A percentile compares a stretch with the other conserved stretches of the same genome.
phyloP scores from a whole-genome alignment of 2,888 invertebrate genomes.

The Lasioglossum figueresi region DNA sequence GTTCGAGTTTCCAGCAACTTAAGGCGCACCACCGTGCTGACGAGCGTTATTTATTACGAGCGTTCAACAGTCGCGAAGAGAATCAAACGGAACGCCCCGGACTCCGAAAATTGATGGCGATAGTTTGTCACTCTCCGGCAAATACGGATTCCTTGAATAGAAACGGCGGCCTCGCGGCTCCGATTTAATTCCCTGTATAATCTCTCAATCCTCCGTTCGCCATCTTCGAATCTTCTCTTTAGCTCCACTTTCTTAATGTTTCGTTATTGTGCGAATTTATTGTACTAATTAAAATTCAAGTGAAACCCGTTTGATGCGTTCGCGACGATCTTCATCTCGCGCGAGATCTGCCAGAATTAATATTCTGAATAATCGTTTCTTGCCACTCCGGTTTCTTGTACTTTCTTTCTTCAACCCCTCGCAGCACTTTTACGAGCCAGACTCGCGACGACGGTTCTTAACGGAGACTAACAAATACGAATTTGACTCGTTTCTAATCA shows the following conservation, averaged over 20 bases:
- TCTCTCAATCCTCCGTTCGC: neutral
- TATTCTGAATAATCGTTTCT: no score
- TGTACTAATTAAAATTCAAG: no score
- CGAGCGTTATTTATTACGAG: constrained; percentile 69
- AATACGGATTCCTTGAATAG: neutral
- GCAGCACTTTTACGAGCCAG: no score
- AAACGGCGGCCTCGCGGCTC: neutral
- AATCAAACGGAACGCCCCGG: constrained; percentile 29
- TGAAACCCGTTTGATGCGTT: neutral
- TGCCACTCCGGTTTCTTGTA: no score
- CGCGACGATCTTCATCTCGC: neutral
- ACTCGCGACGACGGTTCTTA: no score
- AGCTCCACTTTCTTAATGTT: neutral
- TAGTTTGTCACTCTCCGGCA: neutral
- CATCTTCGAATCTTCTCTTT: neutral
- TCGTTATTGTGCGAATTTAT: no score
- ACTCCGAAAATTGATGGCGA: constrained; percentile 20
- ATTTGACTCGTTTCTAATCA: no score
- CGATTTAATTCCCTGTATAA: neutral
- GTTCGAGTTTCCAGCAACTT: constrained; percentile 63
- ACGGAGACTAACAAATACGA: no score
- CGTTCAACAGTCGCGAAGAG: constrained; percentile 41
- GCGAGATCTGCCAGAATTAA: no score
- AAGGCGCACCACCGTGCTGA: constrained; percentile 62
- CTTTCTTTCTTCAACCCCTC: no score